Conservation (phyloP, 2,797 vertebrate species). For the Miichthys miiuy region DNA sequence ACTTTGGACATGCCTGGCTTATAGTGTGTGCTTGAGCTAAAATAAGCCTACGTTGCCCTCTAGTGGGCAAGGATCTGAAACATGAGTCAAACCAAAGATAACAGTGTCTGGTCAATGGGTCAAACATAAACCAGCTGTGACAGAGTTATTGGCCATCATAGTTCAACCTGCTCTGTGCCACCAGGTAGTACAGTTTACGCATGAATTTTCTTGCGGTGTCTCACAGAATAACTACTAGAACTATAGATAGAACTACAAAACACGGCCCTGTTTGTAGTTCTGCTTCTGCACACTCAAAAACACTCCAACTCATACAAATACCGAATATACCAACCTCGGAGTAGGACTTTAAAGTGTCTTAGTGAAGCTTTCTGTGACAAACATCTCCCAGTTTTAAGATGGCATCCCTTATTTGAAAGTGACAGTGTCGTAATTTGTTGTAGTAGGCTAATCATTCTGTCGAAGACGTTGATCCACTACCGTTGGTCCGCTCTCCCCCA, state of each 20-base stretch:
- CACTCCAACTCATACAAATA: too few relatives aligned
- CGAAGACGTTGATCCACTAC: background rate
- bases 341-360: background rate
- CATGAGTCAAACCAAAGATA: too few relatives aligned
- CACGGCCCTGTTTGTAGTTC: background rate
- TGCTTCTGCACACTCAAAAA: background rate
- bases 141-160: background rate
- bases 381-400: too few relatives aligned
- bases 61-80: constrained; percentile 38
- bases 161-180: background rate
- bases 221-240: background rate
- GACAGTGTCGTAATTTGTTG: background rate
- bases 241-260: background rate
- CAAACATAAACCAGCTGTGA: background rate
- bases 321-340: background rate
- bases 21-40: background rate
- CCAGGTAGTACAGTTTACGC: too few relatives aligned
- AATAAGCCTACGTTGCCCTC: constrained; percentile 44
- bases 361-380: background rate
- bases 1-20: background rate
- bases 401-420: background rate
- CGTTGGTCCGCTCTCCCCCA: background rate
- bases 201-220: background rate
- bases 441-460: background rate
- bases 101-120: background rate